Evolutionary conservation across 1,140 invertebrate species (phyloP), one percentile per base, ranked within the genome.

Genomic region (Heliconius eleuchia): DNA sequence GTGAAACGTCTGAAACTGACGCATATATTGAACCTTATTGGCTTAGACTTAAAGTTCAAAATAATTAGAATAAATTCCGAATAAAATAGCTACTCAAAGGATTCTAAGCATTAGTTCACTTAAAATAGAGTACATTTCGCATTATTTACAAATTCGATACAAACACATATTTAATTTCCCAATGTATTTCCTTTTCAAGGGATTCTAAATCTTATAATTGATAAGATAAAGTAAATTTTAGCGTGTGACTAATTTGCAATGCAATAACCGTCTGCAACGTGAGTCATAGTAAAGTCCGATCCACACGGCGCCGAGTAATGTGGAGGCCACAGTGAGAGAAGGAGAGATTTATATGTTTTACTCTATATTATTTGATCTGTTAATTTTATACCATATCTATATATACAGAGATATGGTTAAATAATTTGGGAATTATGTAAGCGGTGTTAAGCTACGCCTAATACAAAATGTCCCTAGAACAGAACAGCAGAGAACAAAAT

Each of bases 251-350:
- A 30, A 66, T 66, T 66, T 39, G 74, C 42, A 76, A 60, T 76
- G 74, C 74, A 76, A 76, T 76, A 76, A 60, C 74, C 74, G 60
- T 66, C 60, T 66, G 60, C 60, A 66, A 80, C 87, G 83, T 93
- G 91, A 93, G 80, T 93, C 91, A 93, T 85, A 81, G 90, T 89
- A 87, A 92, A 91, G 81, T 83, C 91, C 91, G 77, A 80, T 77
- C 57, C 85, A 82, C 88, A 89, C 89, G 82, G 84, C 88, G 77
- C 77, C 71, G 80, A 74, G 75, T 80, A 74, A 74, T 70, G 66
- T 11, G 34, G 71, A 74, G 79, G 72, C 60, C 78, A 78, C 37
- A 73, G 74, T 76, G 52, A 42, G n/a, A 74, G 52, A 16, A 50
- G 66, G 8, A 66, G 60, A 27, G 60, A 66, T 66, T 23, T 9